Evolutionary conservation across 2,113 vertebrate genomes (phyloP).

Genomic region (Panurus biarmicus): DNA sequence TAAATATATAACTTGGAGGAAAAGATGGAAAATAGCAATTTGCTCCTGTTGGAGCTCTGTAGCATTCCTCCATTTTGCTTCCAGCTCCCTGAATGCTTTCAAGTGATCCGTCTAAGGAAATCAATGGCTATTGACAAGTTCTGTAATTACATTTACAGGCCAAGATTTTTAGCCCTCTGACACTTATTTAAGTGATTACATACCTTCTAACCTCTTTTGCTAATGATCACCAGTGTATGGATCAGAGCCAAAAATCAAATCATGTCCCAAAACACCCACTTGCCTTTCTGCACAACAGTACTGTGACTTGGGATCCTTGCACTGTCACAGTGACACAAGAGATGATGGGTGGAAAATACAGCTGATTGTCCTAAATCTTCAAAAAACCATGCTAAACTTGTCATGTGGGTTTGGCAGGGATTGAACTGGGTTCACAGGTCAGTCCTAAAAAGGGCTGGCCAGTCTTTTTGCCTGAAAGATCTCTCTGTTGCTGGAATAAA

Average conservation of each 20-base stretch:
- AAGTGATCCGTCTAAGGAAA: constrained; percentile 29
- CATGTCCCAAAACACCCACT: background rate
- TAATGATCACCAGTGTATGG: background rate
- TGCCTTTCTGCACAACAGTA: background rate
- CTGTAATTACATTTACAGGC: constrained; percentile 72
- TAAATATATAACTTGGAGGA: background rate
- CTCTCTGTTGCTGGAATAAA: background rate
- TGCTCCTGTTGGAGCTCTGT: background rate
- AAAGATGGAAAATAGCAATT: background rate
- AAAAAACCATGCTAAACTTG: background rate
- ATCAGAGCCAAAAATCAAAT: constrained; percentile 9
- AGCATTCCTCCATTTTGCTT: background rate
- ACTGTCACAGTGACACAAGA: background rate
- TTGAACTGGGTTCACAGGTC: background rate
- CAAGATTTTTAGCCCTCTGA: constrained; percentile 50
- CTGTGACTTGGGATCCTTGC: background rate
- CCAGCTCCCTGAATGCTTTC: constrained; percentile 8
- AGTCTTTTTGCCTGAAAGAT: background rate
- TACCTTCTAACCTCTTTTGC: constrained; percentile 3
- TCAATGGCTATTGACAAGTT: constrained; percentile 67
- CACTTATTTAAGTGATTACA: background rate
- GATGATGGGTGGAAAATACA: background rate
- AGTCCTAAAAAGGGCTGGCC: background rate
- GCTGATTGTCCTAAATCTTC: background rate
- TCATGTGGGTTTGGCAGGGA: background rate